Conservation (phyloP, 2,113 vertebrate species). For the Terrapene triunguis region DNA sequence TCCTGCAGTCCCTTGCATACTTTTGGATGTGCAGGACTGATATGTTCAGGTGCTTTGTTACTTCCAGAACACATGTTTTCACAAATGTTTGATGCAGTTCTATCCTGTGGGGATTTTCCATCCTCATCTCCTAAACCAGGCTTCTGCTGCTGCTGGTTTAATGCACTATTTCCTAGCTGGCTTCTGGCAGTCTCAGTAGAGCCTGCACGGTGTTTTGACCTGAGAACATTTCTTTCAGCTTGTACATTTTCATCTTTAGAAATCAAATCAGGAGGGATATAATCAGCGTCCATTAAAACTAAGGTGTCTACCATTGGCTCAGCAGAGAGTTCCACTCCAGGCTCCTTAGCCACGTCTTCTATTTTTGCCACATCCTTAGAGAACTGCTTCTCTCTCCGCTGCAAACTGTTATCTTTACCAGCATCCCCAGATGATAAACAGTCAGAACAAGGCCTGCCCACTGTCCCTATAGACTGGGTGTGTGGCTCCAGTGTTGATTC, state of each 20-base stretch:
- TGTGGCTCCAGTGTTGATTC: slow-evolving; percentile 57
- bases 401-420: slow-evolving; percentile 49
- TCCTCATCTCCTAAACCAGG: slow-evolving; percentile 40
- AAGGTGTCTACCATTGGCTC: slow-evolving; percentile 67
- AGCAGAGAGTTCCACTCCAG: slow-evolving; percentile 18
- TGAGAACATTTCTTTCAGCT: slow-evolving; percentile 60
- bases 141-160: slow-evolving; percentile 67
- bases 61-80: slow-evolving; percentile 23
- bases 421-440: slow-evolving; percentile 64
- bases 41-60: slow-evolving; percentile 26
- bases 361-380: slow-evolving; percentile 56
- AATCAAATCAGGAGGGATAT: slow-evolving; percentile 42
- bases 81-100: slow-evolving; percentile 27
- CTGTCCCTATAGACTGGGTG: slow-evolving; percentile 73
- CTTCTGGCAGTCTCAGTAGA: slow-evolving; percentile 41
- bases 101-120: slow-evolving; percentile 50
- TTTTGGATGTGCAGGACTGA: neutral
- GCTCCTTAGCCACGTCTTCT: slow-evolving; percentile 43
- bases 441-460: slow-evolving; percentile 51
- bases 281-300: slow-evolving; percentile 48
- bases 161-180: slow-evolving; percentile 57
- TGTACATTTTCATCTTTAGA: slow-evolving; percentile 58
- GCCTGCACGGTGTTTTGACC: slow-evolving; percentile 44
- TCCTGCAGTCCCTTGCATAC: slow-evolving; percentile 69
- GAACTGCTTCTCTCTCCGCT: slow-evolving; percentile 63